phyloP scores from a whole-genome alignment of 2,888 invertebrate genomes.

The Nephrotoma appendiculata region DNA sequence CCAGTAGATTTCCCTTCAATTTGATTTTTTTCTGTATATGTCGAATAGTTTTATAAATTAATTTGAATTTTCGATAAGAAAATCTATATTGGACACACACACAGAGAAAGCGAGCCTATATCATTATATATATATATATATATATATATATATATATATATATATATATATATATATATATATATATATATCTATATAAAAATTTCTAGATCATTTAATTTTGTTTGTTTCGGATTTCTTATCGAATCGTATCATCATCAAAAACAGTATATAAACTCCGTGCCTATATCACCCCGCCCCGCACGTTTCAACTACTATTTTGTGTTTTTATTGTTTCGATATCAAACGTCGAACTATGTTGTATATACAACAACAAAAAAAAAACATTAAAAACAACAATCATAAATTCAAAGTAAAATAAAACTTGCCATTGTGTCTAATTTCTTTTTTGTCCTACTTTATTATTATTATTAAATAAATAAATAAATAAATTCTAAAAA shows the following conservation, averaged over 20 bases:
- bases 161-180: too few relatives aligned
- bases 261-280: neutral
- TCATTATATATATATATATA: neutral
- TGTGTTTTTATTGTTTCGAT: neutral
- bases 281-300: neutral
- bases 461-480: neutral
- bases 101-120: neutral
- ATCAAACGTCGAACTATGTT: neutral
- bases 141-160: too few relatives aligned
- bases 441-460: neutral
- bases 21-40: neutral
- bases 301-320: neutral
- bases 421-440: neutral
- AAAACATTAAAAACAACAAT: neutral
- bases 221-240: neutral
- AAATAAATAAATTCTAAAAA: neutral
- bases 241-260: neutral
- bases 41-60: neutral
- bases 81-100: neutral
- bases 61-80: neutral
- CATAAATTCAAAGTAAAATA: neutral
- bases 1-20: neutral
- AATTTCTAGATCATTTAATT: neutral
- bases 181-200: neutral
- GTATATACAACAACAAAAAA: neutral